Percentiles rank a stretch among this genome's conserved stretches.
Evolutionary conservation across 2,888 invertebrate genomes (phyloP).

Genomic region (Beris morrisii): DNA sequence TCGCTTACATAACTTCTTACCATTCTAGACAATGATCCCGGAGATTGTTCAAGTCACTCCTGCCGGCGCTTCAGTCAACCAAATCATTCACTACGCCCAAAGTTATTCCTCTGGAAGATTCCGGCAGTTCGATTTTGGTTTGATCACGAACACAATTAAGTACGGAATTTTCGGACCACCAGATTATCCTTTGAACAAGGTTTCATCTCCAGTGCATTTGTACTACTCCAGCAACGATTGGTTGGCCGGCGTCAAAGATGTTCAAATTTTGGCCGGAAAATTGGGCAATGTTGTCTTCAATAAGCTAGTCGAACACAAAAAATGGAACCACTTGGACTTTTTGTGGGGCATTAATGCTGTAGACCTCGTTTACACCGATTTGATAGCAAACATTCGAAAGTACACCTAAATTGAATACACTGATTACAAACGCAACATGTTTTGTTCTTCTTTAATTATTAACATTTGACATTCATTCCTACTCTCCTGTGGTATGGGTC

Average conservation of each 20-base stretch:
- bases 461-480: too few relatives aligned
- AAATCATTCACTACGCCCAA: conserved; percentile 73
- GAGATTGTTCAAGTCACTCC: conserved; percentile 68
- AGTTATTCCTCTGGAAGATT: conserved; percentile 59
- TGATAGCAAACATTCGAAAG: conserved; percentile 46
- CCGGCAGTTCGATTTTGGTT: conserved; percentile 63
- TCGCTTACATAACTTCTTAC: conserved; percentile 10
- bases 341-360: conserved; percentile 66
- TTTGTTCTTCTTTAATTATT: too few relatives aligned
- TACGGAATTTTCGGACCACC: conserved; percentile 64
- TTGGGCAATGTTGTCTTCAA: conserved; percentile 59
- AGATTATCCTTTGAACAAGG: conserved; percentile 60
- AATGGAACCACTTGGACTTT: conserved; percentile 72
- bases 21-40: conserved; percentile 65
- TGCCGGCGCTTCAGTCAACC: conserved; percentile 69
- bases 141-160: conserved; percentile 57
- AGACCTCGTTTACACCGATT: conserved; percentile 60
- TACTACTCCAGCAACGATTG: conserved; percentile 70
- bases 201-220: conserved; percentile 65
- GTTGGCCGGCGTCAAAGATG: conserved; percentile 61
- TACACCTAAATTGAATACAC: not conserved
- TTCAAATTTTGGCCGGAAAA: conserved; percentile 54
- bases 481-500: too few relatives aligned
- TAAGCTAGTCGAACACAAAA: conserved; percentile 57
- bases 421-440: too few relatives aligned